Evolutionary conservation across 2,888 invertebrate species (phyloP).

Genomic region (Philopedon plagiatum): DNA sequence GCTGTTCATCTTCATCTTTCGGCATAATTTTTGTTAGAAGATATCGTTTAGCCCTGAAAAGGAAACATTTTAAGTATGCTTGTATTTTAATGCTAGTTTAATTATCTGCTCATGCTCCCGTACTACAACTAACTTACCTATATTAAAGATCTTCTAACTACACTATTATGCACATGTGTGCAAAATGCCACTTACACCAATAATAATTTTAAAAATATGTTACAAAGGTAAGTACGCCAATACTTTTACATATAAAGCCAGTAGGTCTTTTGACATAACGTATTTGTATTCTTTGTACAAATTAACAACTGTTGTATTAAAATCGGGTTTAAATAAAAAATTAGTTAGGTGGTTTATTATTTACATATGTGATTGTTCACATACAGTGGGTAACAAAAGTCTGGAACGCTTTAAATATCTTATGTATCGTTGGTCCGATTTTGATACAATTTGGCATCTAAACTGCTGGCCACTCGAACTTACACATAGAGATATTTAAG

Average conservation of each 20-base stretch:
- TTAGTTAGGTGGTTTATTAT: neutral
- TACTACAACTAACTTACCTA: slow-evolving; percentile 58
- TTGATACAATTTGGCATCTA: no score
- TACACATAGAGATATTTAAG: no score
- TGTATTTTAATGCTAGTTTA: neutral
- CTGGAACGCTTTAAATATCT: no score
- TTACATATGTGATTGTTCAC: no score
- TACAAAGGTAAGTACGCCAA: slow-evolving; percentile 47
- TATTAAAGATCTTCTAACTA: slow-evolving; percentile 55
- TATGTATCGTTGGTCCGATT: no score
- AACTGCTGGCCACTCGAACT: no score
- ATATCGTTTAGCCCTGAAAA: slow-evolving; percentile 53
- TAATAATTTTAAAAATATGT: slow-evolving; percentile 43
- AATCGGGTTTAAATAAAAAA: neutral
- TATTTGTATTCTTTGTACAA: no score
- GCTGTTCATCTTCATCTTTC: neutral
- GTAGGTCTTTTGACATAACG: no score
- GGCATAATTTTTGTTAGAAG: slow-evolving; percentile 31
- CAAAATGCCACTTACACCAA: slow-evolving; percentile 52
- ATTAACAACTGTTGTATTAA: no score
- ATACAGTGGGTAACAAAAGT: no score
- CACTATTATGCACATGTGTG: slow-evolving; percentile 54
- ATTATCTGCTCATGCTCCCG: neutral
- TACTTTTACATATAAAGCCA: slow-evolving; percentile 30
- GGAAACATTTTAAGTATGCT: slow-evolving; percentile 27